Base-by-base conservation (phyloP, 2,888 invertebrate genomes). In the Temnothorax ravouxi region DNA sequence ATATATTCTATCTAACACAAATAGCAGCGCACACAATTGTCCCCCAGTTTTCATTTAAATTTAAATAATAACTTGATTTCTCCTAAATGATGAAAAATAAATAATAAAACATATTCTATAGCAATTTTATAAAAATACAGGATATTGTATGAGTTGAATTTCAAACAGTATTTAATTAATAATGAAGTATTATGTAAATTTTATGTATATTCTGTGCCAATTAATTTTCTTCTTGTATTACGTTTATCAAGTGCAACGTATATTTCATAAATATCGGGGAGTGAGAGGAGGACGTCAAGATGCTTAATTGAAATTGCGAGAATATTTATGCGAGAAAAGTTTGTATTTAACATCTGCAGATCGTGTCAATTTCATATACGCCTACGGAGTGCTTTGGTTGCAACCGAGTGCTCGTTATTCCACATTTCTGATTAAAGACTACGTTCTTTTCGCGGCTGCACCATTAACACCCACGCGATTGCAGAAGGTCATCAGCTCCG, bases 401-500 rank as follows among this genome's bases (percentile, higher is more conserved):
- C 34, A 44, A 52, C 25, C 25, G 41, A 44, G 21, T 34, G 56
- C 47, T 21, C 15, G 50, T 80, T 79, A 54, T 67, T 71, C 25
- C 47, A 47, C 25, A 80, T 71, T 71, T 21, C 25, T 59, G 79
- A 80, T 80, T 80, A 80, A 80, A 80, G 69, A 71, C 52, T 41
- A 18, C n/a, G 59, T 80, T 38, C 38, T 80, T 71, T 80, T 61
- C 59, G 38, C 47, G 47, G n/a, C 38, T 77, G 29, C 0, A 59
- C 21, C 64, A 47, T 84, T 80, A 76, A 85, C 77, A 62, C 87
- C 85, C 83, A 85, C 85, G 81, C 72, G 59, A 67, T 81, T 54
- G 80, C 62, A 76, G 83, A 86, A 86, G 83, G 85, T 87, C 87
- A 80, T 76, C 83, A 83, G 71, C 76, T 82, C 50, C 47, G 56